Percentiles rank a stretch among this genome's conserved stretches.
Conservation (phyloP, 2,113 vertebrate species). For the Oreochromis niloticus region DNA sequence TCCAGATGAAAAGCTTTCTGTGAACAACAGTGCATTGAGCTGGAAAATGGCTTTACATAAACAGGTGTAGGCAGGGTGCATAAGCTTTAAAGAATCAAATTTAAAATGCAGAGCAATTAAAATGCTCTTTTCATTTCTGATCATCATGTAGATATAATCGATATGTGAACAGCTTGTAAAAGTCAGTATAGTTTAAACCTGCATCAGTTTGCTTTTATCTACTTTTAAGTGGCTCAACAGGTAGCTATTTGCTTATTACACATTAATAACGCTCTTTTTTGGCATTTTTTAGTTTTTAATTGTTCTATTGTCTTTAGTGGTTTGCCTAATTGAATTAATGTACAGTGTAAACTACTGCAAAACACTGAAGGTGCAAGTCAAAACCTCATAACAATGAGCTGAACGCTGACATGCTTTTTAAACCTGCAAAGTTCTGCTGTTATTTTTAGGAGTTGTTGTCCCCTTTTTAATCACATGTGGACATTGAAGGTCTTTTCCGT, state of each 20-base stretch:
- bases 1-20: not conserved
- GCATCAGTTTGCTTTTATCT: not conserved
- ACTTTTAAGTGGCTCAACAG: not conserved
- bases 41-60: not conserved
- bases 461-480: not conserved
- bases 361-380: not conserved
- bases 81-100: not conserved
- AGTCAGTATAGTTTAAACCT: not conserved
- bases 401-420: not conserved
- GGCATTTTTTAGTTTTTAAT: not conserved
- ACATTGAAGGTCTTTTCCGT: not conserved
- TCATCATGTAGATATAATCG: not conserved
- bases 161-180: not conserved
- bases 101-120: not conserved
- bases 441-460: not conserved
- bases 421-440: not conserved
- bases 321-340: not conserved
- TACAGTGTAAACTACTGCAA: not conserved
- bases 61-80: not conserved
- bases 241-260: not conserved
- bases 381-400: not conserved
- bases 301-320: not conserved
- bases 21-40: not conserved
- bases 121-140: not conserved
- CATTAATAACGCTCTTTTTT: not conserved